Conservation (phyloP, 2,888 invertebrate genomes). For the Colletes collaris region DNA sequence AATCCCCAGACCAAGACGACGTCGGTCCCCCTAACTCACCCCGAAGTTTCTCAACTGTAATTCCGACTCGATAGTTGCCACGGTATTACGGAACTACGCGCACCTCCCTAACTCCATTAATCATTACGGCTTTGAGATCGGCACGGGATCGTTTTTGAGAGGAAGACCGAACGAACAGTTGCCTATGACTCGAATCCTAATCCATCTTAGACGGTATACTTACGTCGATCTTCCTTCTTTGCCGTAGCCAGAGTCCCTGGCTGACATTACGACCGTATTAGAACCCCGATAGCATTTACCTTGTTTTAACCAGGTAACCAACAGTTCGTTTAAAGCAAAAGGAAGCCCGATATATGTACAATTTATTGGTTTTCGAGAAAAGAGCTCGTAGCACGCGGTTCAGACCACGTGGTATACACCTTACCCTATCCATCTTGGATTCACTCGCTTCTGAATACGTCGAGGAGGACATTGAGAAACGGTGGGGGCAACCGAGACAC, state of each 20-base stretch:
- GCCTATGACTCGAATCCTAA: conserved; percentile 57
- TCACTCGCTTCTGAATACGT: too few relatives aligned
- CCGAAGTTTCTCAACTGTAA: conserved; percentile 76
- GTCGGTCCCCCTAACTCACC: conserved; percentile 62
- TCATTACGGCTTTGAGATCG: conserved; percentile 70
- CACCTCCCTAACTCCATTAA: conserved; percentile 73
- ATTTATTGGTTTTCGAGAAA: too few relatives aligned
- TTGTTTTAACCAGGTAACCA: too few relatives aligned
- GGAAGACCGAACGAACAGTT: conserved; percentile 48
- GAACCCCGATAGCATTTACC: too few relatives aligned
- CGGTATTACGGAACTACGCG: conserved; percentile 68
- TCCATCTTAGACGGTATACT: conserved; percentile 54
- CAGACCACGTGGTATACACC: too few relatives aligned
- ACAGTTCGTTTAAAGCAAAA: too few relatives aligned
- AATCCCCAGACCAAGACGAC: conserved; percentile 55
- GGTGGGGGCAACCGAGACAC: too few relatives aligned
- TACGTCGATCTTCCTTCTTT: conserved; percentile 29
- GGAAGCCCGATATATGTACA: too few relatives aligned
- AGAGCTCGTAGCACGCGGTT: too few relatives aligned
- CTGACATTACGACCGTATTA: too few relatives aligned
- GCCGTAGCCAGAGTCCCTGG: conserved; percentile 6
- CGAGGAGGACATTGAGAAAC: too few relatives aligned
- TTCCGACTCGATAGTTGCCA: conserved; percentile 75
- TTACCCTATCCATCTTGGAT: too few relatives aligned
- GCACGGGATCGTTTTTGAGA: conserved; percentile 70